phyloP scores from a whole-genome alignment of 2,797 vertebrate genomes.

The Hephaestus fuliginosus region DNA sequence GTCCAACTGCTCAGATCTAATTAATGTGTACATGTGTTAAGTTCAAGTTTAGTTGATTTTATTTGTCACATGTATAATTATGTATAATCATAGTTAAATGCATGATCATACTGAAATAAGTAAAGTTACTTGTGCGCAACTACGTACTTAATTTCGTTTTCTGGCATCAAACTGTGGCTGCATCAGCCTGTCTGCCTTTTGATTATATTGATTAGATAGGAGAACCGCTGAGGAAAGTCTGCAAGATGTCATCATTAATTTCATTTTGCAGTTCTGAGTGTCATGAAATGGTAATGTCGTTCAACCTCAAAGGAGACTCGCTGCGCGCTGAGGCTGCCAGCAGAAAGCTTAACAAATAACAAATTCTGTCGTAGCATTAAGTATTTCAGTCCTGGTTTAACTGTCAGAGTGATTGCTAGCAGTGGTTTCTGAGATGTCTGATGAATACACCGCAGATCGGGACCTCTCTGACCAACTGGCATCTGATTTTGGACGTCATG shows the following conservation, averaged over 20 bases:
- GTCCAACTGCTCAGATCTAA: not conserved
- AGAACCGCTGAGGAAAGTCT: not conserved
- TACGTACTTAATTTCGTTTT: not conserved
- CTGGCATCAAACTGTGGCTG: not conserved
- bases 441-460: slow-evolving; percentile 9
- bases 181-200: not conserved
- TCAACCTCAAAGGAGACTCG: not conserved
- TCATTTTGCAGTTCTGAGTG: not conserved
- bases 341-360: not conserved
- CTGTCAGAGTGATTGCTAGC: not conserved
- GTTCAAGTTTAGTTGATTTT: no score
- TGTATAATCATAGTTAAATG: no score
- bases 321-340: not conserved
- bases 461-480: slow-evolving; percentile 26
- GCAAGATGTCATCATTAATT: slow-evolving; percentile 20
- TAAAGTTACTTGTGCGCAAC: not conserved
- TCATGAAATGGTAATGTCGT: slow-evolving; percentile 17
- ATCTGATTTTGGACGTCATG: slow-evolving; percentile 49
- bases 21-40: not conserved
- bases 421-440: not conserved
- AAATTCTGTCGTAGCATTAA: not conserved
- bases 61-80: no score
- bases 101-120: no score
- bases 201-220: slow-evolving; percentile 10
- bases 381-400: slow-evolving; percentile 11